Percentiles rank a stretch among this genome's conserved stretches.
Conservation (phyloP, 2,113 vertebrate genomes). For the Thunnus thynnus region DNA sequence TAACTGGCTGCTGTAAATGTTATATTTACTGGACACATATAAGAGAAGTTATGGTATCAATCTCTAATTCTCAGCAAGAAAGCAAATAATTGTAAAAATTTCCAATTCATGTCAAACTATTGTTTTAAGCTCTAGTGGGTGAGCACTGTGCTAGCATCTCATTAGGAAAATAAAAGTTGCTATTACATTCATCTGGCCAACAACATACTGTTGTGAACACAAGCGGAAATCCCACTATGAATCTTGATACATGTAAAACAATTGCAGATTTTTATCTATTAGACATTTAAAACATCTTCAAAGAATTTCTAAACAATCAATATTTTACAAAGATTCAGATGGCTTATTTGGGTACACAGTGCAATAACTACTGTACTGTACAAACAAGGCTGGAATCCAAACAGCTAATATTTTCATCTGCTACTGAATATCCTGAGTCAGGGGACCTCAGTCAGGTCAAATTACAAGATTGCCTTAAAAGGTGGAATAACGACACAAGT, state of each 20-base stretch:
- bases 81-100: too few relatives aligned
- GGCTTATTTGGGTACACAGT: slow-evolving; percentile 62
- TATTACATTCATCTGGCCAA: slow-evolving; percentile 56
- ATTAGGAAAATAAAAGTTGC: slow-evolving; percentile 20
- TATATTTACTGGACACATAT: background rate
- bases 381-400: slow-evolving; percentile 39
- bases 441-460: slow-evolving; percentile 48
- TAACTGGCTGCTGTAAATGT: background rate
- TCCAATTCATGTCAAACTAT: background rate
- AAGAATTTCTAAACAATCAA: slow-evolving; percentile 10
- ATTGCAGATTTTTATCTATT: background rate
- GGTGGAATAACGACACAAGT: slow-evolving; percentile 57
- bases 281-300: slow-evolving; percentile 21
- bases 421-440: slow-evolving; percentile 74
- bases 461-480: slow-evolving; percentile 48
- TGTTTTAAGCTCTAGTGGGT: slow-evolving; percentile 13
- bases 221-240: background rate
- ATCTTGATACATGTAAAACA: background rate
- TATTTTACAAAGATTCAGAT: slow-evolving; percentile 55
- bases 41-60: background rate
- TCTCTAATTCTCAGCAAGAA: too few relatives aligned
- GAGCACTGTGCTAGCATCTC: background rate
- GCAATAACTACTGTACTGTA: slow-evolving; percentile 28
- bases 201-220: background rate
- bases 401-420: slow-evolving; percentile 33